These are phyloP conservation scores for Chlamydotis undulata DNA, from an alignment of 2,113 vertebrate genomes.

Conservation along the genomic window DNA sequence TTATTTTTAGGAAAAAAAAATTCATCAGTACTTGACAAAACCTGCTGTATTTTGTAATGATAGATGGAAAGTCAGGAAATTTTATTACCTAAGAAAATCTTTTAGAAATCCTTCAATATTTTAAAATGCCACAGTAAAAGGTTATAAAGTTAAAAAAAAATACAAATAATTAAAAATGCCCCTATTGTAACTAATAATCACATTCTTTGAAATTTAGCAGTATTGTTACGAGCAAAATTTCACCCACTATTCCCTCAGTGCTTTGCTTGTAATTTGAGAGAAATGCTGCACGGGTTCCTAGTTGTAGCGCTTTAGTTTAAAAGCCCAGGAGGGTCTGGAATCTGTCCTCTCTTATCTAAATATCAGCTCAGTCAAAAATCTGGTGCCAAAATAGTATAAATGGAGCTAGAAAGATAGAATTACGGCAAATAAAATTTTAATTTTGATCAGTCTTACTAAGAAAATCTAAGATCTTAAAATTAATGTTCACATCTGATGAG, in stretches of 20 bases:
- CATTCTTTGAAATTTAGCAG: neutral
- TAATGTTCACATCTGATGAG: neutral
- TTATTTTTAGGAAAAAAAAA: neutral
- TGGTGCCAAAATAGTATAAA: neutral
- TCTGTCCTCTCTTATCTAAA: neutral
- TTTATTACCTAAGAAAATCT: neutral
- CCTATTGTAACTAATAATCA: neutral
- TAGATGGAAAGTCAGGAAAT: neutral
- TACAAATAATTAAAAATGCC: neutral
- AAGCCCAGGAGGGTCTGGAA: neutral
- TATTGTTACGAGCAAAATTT: neutral
- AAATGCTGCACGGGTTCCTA: neutral
- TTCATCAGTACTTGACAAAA: neutral
- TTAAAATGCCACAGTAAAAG: neutral
- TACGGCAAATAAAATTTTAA: neutral
- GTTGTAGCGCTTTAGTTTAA: neutral
- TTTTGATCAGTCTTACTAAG: neutral
- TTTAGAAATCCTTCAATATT: neutral
- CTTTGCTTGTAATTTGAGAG: neutral
- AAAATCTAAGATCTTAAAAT: neutral
- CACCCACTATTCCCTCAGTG: neutral
- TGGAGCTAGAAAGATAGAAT: neutral
- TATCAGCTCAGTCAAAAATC: neutral
- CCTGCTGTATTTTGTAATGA: neutral
- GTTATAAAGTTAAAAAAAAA: neutral